phyloP scores from a whole-genome alignment of 2,888 invertebrate species.

The Caradrina clavipalpis region DNA sequence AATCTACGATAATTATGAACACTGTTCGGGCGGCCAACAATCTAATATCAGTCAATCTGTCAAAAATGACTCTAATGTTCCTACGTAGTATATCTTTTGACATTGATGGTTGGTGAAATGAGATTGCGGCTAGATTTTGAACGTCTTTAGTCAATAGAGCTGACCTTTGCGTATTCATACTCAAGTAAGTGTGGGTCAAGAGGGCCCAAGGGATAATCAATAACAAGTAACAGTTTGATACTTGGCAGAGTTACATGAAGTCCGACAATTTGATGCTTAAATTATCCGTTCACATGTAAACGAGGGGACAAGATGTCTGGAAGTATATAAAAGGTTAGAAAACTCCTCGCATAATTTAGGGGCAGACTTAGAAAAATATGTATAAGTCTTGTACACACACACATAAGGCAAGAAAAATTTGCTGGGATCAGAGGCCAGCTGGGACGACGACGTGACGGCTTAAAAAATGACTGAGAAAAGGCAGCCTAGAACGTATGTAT shows the following conservation, averaged over 20 bases:
- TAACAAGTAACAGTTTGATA: conserved; percentile 24
- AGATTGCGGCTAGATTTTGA: too few relatives aligned
- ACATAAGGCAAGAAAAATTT: conserved; percentile 9
- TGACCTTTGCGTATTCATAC: conserved; percentile 1
- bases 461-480: conserved; percentile 5
- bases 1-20: too few relatives aligned
- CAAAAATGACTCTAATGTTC: too few relatives aligned
- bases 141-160: too few relatives aligned
- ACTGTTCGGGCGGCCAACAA: too few relatives aligned
- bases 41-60: too few relatives aligned
- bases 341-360: conserved; percentile 18
- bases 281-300: conserved; percentile 38
- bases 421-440: background rate
- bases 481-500: background rate
- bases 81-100: too few relatives aligned
- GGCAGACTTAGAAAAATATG: conserved; percentile 10
- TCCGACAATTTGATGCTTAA: conserved; percentile 26
- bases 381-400: background rate
- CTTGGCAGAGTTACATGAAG: conserved; percentile 36
- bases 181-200: background rate
- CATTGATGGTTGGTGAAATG: too few relatives aligned
- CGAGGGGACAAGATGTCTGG: conserved; percentile 42
- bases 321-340: conserved; percentile 21
- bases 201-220: background rate
- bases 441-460: background rate